phyloP scores from a whole-genome alignment of 2,797 vertebrate species.

The Acanthurus lineatus region DNA sequence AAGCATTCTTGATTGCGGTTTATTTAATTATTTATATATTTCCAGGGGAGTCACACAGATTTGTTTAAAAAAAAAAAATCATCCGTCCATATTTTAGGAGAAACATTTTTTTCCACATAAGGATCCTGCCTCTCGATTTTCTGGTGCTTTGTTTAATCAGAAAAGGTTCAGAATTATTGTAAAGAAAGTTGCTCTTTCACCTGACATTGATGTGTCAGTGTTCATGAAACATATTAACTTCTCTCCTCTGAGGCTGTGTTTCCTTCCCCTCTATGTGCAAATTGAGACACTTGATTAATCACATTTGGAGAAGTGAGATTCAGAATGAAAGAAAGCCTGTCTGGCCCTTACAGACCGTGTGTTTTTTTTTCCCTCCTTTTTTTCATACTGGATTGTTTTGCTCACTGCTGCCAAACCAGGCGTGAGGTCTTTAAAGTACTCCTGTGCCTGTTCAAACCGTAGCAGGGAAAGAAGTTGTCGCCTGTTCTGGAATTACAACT shows the following conservation, averaged over 20 bases:
- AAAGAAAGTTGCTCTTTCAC: conserved; percentile 4
- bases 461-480: conserved; percentile 67
- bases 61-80: not conserved
- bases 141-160: conserved; percentile 34
- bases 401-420: conserved; percentile 67
- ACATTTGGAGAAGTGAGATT: conserved; percentile 62
- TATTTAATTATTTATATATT: not conserved
- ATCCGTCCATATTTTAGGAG: not conserved
- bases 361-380: conserved; percentile 15
- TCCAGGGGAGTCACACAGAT: not conserved
- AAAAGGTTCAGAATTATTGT: conserved; percentile 2
- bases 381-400: conserved; percentile 73
- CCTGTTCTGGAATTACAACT: conserved; percentile 69
- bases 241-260: conserved; percentile 49
- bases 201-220: conserved; percentile 28
- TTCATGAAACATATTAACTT: conserved; percentile 49
- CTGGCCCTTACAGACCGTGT: conserved; percentile 43
- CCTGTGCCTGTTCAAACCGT: conserved; percentile 56
- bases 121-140: conserved; percentile 18
- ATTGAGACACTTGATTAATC: conserved; percentile 70
- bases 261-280: conserved; percentile 42
- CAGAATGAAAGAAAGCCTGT: conserved; percentile 69
- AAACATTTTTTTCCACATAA: conserved; percentile 11
- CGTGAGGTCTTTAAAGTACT: conserved; percentile 65
- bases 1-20: not conserved